Evolutionary conservation across 1,140 invertebrate species (phyloP).

Genomic region (Conus betulinus): DNA sequence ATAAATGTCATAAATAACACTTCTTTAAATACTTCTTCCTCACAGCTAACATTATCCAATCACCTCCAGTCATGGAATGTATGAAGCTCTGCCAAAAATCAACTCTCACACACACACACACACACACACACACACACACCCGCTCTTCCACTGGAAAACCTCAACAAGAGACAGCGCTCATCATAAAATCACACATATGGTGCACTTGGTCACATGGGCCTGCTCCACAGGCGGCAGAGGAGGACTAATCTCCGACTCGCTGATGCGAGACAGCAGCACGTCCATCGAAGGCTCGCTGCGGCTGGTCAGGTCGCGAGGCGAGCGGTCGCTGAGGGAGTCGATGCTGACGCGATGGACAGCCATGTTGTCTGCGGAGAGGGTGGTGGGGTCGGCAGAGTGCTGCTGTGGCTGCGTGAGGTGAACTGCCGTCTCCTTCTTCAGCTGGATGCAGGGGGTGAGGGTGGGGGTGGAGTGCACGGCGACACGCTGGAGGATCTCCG

Average conservation of each 20-base stretch:
- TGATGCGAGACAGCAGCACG: slow-evolving; percentile 44
- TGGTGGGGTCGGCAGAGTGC: neutral
- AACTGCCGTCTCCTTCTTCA: neutral
- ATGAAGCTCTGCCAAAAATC: too few species aligned
- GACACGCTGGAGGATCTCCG: slow-evolving; percentile 72
- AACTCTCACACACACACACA: too few species aligned
- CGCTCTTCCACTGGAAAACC: too few species aligned
- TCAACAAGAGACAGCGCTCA: neutral
- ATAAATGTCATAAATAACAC: too few species aligned
- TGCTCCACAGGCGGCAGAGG: slow-evolving; percentile 39
- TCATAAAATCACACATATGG: slow-evolving; percentile 61
- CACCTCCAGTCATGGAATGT: neutral
- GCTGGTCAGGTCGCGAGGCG: slow-evolving; percentile 12
- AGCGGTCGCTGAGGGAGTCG: slow-evolving; percentile 41
- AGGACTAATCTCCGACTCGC: slow-evolving; percentile 34
- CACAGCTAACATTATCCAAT: too few species aligned
- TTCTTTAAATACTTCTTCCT: too few species aligned
- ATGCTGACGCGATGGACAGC: slow-evolving; percentile 19
- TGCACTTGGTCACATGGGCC: slow-evolving; percentile 59
- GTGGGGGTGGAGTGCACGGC: slow-evolving; percentile 59
- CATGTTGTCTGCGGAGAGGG: neutral
- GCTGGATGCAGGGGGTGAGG: slow-evolving; percentile 51
- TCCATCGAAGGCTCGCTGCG: slow-evolving; percentile 43
- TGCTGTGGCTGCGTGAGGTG: neutral
- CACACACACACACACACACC: neutral